These are phyloP conservation scores for Halictus rubicundus DNA, from an alignment of 1,140 invertebrate genomes.

Conservation along the genomic window DNA sequence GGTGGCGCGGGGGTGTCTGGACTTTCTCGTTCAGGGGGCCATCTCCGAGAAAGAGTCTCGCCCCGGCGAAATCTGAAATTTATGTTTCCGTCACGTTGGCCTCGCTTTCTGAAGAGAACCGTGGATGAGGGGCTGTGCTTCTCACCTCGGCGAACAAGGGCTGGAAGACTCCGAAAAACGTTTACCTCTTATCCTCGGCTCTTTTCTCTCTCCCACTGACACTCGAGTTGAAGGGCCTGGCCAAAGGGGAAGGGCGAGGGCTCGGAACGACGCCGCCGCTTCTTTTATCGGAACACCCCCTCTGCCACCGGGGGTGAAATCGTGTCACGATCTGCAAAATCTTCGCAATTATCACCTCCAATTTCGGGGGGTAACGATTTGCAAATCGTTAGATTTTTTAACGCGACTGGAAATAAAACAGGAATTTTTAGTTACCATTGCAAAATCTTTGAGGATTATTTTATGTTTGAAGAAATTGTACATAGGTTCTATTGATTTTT, in stretches of 20 bases:
- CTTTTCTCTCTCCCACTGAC: background rate
- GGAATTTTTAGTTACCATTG: no score
- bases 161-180: conserved; percentile 58
- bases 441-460: no score
- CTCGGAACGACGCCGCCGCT: background rate
- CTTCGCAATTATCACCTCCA: no score
- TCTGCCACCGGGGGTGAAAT: background rate
- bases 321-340: no score
- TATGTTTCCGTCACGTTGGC: conserved; percentile 38
- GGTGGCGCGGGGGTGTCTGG: background rate
- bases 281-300: background rate
- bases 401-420: no score
- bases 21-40: background rate
- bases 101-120: conserved; percentile 15
- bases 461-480: no score
- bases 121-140: background rate
- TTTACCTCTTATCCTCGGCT: conserved; percentile 52
- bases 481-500: no score
- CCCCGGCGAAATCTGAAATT: conserved; percentile 34
- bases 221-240: conserved; percentile 27
- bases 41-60: background rate
- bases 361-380: no score
- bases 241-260: background rate
- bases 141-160: conserved; percentile 44
- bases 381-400: no score